A percentile compares a stretch with the other conserved stretches of the same genome.
Evolutionary conservation across 2,888 invertebrate genomes (phyloP).

Genomic region (Nemotelus nigrinus): DNA sequence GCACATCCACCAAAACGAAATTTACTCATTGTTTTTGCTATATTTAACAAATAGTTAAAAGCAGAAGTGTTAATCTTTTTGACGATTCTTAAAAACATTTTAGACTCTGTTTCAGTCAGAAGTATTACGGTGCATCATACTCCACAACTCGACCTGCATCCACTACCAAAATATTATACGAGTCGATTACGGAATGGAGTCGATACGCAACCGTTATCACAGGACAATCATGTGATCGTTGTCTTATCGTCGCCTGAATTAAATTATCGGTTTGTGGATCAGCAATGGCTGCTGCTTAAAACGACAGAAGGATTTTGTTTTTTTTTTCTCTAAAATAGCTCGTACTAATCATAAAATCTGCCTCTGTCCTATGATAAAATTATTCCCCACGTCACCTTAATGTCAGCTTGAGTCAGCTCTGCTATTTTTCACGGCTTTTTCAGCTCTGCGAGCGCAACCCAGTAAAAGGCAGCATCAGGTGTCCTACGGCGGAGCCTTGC

Average conservation of each 20-base stretch:
- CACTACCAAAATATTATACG: conserved; percentile 72
- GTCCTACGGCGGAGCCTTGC: too few relatives aligned
- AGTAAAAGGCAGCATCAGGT: conserved; percentile 70
- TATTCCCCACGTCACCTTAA: conserved; percentile 76
- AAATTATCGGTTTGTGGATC: conserved; percentile 87
- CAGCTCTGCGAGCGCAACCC: too few relatives aligned
- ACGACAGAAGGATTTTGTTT: conserved; percentile 85
- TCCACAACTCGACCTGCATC: conserved; percentile 76
- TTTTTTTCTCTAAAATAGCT: conserved; percentile 78
- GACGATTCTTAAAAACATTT: conserved; percentile 69
- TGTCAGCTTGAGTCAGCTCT: too few relatives aligned
- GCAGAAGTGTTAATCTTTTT: conserved; percentile 72
- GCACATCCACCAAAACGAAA: too few relatives aligned
- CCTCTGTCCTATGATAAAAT: conserved; percentile 90
- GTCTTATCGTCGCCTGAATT: conserved; percentile 83
- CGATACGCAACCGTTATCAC: conserved; percentile 92
- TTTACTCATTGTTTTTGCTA: conserved; percentile 69
- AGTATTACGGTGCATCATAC: conserved; percentile 74
- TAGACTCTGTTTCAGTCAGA: conserved; percentile 66
- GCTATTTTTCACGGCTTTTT: too few relatives aligned
- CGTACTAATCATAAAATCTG: conserved; percentile 91
- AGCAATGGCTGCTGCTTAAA: conserved; percentile 94
- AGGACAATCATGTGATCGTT: conserved; percentile 81
- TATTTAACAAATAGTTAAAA: conserved; percentile 70
- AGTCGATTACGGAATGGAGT: conserved; percentile 82